Conservation (phyloP, 2,113 vertebrate genomes). For the Proteles cristata region DNA sequence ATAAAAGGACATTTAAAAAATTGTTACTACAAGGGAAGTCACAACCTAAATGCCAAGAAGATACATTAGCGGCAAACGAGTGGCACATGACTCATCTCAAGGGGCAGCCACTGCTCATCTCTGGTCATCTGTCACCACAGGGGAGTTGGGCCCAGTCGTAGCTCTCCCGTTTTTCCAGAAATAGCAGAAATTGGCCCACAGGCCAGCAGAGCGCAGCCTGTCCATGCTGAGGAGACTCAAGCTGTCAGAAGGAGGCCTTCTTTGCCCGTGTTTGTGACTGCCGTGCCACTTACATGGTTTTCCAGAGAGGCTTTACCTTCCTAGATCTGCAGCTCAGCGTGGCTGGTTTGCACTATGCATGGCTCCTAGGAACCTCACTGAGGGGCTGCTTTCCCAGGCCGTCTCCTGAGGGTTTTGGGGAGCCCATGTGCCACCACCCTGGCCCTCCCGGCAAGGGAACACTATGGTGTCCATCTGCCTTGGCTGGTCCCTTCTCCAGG, state of each 20-base stretch:
- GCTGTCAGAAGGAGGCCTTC: not conserved
- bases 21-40: not conserved
- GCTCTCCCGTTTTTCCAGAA: not conserved
- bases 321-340: not conserved
- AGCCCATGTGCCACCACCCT: not conserved
- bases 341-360: not conserved
- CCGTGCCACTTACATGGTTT: not conserved
- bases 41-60: not conserved
- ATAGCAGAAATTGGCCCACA: not conserved
- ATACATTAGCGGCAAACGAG: not conserved
- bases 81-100: not conserved
- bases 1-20: not conserved
- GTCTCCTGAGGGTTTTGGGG: not conserved
- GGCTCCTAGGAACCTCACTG: not conserved
- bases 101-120: not conserved
- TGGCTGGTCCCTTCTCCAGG: not conserved
- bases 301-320: not conserved
- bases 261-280: not conserved
- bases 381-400: not conserved
- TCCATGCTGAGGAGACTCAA: accelerated
- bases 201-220: too few species aligned
- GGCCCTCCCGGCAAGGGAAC: not conserved
- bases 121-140: not conserved
- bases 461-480: not conserved
- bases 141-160: too few species aligned